Evolutionary conservation across 2,113 vertebrate species (phyloP).

Genomic region (Proterorhinus semilunaris): DNA sequence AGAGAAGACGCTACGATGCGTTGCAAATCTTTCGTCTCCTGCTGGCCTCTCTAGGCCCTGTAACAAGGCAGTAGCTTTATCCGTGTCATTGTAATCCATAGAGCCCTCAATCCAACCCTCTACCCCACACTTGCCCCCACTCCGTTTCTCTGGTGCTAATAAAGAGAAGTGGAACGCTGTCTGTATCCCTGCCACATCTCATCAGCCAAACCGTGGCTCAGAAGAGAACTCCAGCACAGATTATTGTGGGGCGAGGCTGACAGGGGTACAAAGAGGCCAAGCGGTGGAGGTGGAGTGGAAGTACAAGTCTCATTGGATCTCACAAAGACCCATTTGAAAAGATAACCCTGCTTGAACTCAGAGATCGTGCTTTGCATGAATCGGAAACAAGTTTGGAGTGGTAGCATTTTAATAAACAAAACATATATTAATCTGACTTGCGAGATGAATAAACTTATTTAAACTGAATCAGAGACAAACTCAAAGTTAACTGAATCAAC

Average conservation of each 20-base stretch:
- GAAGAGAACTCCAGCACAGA: constrained; percentile 31
- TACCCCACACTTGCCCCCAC: constrained; percentile 3
- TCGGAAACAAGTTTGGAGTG: not conserved
- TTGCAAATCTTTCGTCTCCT: not conserved
- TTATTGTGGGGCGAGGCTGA: constrained; percentile 8
- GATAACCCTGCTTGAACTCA: constrained; percentile 33
- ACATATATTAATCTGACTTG: not conserved
- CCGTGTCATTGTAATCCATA: constrained; percentile 23
- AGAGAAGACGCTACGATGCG: constrained; percentile 24
- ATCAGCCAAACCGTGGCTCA: constrained; percentile 66
- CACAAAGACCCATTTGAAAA: constrained; percentile 44
- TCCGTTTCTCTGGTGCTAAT: constrained; percentile 55
- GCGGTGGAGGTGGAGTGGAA: constrained; percentile 18
- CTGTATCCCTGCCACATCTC: constrained; percentile 70
- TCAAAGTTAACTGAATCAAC: too few species aligned
- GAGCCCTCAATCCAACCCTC: constrained; percentile 34
- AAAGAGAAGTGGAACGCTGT: constrained; percentile 66
- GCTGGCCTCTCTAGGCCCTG: not conserved
- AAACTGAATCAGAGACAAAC: too few species aligned
- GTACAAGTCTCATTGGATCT: constrained; percentile 35
- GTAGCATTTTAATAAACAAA: not conserved
- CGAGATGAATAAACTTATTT: too few species aligned
- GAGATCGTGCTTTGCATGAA: not conserved
- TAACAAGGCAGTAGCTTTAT: constrained; percentile 9
- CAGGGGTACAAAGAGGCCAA: constrained; percentile 16